Percentiles rank a stretch among this genome's conserved stretches.
These are phyloP conservation scores for Butorides virescens DNA, from an alignment of 2,113 vertebrate genomes.

Conservation along the genomic window DNA sequence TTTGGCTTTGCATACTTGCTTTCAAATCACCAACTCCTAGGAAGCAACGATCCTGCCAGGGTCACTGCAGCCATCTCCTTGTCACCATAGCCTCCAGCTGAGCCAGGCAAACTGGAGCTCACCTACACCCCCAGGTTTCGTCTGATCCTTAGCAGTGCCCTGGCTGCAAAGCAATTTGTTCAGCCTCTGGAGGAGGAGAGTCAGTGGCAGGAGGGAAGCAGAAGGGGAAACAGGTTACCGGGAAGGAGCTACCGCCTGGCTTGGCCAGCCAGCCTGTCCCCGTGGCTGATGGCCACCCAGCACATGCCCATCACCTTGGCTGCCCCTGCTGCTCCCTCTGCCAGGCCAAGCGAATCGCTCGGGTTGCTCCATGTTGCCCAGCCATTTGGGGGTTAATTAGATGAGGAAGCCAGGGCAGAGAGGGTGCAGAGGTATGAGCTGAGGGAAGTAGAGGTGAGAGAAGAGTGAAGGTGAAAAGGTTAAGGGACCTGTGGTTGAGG, in stretches of 20 bases:
- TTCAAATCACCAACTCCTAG: not conserved
- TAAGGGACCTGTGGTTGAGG: not conserved
- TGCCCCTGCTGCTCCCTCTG: not conserved
- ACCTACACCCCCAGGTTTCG: not conserved
- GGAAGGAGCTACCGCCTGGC: not conserved
- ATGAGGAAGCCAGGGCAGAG: not conserved
- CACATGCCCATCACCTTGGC: not conserved
- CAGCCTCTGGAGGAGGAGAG: not conserved
- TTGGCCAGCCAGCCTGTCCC: not conserved
- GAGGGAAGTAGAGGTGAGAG: not conserved
- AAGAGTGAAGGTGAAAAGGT: not conserved
- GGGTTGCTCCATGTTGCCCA: not conserved
- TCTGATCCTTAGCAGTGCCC: not conserved
- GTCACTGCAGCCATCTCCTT: not conserved
- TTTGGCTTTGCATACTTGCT: not conserved
- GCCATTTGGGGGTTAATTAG: not conserved
- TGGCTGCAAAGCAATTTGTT: not conserved
- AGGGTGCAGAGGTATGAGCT: not conserved
- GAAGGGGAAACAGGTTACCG: fast-evolving
- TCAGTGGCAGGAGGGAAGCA: not conserved
- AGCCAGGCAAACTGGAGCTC: not conserved
- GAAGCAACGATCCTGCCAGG: fast-evolving
- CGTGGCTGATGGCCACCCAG: not conserved
- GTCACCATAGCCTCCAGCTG: not conserved
- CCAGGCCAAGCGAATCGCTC: not conserved